Evolutionary conservation across 2,888 invertebrate species (phyloP), one percentile per base, ranked within the genome.

Genomic region (Dolomedes plantarius): DNA sequence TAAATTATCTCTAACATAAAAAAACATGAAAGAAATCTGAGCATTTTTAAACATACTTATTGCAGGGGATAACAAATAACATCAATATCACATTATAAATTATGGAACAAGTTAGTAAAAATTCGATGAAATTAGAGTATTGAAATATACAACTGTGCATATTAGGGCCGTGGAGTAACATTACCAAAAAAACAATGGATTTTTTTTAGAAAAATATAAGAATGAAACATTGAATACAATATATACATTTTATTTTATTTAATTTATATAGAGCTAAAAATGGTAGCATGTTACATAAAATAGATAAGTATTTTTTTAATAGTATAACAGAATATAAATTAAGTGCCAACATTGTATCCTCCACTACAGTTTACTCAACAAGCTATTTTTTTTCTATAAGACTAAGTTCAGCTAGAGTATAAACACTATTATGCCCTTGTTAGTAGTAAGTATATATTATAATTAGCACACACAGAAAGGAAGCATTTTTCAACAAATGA

Each of bases 151-250:
- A 56, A 56, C 19, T 56, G 23, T 56, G 56, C 56, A 56, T 46
- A 16, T 16, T 16, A 46, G 46, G 16, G 16, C 56, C 23, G 16
- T 56, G 23, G 56, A 23, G 23, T 16, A 46, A 78, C 76, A 85
- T 50, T 83, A 77, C 72, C 72, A 77, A 85, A 56, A n/a, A n/a
- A 81, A 74, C 74, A 73, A 77, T 73, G 41, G 32, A 27, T 41
- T 50, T 29, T 65, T 73, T 67, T 85, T 85, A 85, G 83, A 85
- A 85, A 85, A 85, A 85, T 85, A 85, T 85, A 77, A 85, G 77
- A 85, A 73, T 62, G 56, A 72, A 71, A 73, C 77, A 73, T 65
- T 72, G 77, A 67, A 73, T 77, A 73, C 72, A 85, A 73, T 85
- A 85, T 85, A 62, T 85, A 85, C 83, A 85, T 32, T 64, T 73